Evolutionary conservation across 2,888 invertebrate genomes (phyloP), one percentile per base, ranked within the genome.

Genomic region (Chesias legatella): DNA sequence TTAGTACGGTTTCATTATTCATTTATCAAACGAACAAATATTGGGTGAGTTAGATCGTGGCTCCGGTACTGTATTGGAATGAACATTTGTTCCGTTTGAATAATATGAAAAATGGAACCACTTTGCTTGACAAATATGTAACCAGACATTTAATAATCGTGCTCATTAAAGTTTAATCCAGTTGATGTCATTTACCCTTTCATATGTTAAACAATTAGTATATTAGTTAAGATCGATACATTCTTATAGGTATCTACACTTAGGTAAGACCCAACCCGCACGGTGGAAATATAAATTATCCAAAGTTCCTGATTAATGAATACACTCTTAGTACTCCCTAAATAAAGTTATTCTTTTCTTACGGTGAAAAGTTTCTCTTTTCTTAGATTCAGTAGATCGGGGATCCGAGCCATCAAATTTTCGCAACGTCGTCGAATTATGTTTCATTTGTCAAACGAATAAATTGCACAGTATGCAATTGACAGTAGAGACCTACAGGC

Each of bases 241-340:
- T n/a, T 3, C n/a, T 7, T 6, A 7, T 40, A n/a, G 29, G 10
- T 34, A n/a, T n/a, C n/a, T n/a, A 34, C 34, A 11, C 33, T 25
- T 31, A 35, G 26, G 30, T 41, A 41, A 31, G 33, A 22, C 24
- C 40, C 30, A 21, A 35, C 31, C 17, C 32, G 36, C 42, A 42
- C 42, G 36, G 36, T 42, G 36, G 42, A 42, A 32, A 42, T 42
- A 42, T 36, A 24, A 1, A 36, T 33, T 36, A 36, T 31, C 34
- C 42, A 42, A 42, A 42, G 36, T 42, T 36, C 32, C 36, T 36
- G 28, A 28, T 35, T 33, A 30, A 41, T 17, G 34, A 20, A 24
- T 9, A 26, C 9, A 27, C 31, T 23, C 20, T 32, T 36, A 42
- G 32, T 22, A 21, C 26, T 28, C 17, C 21, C 17, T 7, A 17